Conservation (phyloP, 1,140 invertebrate species). For the Luehdorfia chinensis region DNA sequence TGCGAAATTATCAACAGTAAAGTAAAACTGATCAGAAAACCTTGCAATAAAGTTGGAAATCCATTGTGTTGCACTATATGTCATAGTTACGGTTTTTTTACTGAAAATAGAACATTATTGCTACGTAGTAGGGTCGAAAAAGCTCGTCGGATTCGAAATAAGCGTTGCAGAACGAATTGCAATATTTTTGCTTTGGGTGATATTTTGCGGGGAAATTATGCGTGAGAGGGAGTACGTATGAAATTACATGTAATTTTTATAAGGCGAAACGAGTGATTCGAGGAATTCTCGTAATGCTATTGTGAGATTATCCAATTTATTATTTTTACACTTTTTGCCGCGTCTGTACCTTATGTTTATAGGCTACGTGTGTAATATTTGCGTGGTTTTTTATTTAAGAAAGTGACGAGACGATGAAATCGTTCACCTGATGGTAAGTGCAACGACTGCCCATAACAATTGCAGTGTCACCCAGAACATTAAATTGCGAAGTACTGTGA, state of each 20-base stretch:
- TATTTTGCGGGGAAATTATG: conserved; percentile 18
- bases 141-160: conserved; percentile 5
- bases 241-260: conserved; percentile 13
- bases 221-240: conserved; percentile 4
- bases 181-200: conserved; percentile 26
- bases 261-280: conserved; percentile 8
- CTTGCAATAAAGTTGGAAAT: conserved; percentile 6
- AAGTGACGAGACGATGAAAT: no score
- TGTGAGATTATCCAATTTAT: conserved; percentile 10
- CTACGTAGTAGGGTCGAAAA: conserved; percentile 2
- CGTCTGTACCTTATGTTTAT: conserved; percentile 1
- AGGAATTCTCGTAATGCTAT: conserved; percentile 10
- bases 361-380: background rate
- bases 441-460: no score
- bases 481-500: no score
- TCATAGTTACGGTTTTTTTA: background rate
- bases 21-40: conserved; percentile 8
- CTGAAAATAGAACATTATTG: conserved; percentile 5
- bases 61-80: background rate
- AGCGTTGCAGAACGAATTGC: conserved; percentile 25
- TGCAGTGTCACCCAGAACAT: no score
- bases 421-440: no score
- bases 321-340: conserved; percentile 16
- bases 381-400: no score
- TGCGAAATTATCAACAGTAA: conserved; percentile 2